Conservation (phyloP, 2,888 invertebrate genomes). For the Odiellus spinosus region DNA sequence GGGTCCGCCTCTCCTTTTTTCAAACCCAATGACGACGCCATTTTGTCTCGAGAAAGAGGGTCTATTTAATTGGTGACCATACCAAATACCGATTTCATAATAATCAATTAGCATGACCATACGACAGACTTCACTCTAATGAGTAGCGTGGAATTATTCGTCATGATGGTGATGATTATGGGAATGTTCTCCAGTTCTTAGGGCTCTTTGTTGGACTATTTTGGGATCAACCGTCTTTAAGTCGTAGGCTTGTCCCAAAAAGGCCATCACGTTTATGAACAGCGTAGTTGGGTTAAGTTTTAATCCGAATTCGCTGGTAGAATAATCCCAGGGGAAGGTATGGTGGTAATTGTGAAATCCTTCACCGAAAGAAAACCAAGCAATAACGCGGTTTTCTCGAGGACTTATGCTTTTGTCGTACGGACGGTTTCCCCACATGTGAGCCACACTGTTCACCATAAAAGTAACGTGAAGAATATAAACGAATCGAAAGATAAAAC, state of each 20-base stretch:
- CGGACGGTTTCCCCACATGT: conserved; percentile 34
- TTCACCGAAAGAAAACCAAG: conserved; percentile 26
- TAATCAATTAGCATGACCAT: no score
- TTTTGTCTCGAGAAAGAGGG: no score
- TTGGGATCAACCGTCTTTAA: conserved; percentile 5
- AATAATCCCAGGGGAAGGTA: conserved; percentile 20
- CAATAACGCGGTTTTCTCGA: conserved; percentile 28
- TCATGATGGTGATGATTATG: no score
- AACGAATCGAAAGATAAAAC: conserved; percentile 59
- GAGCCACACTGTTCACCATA: conserved; percentile 36
- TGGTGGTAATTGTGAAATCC: conserved; percentile 32
- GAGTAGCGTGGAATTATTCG: no score
- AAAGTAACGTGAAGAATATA: conserved; percentile 40
- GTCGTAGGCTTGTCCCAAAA: conserved; percentile 28
- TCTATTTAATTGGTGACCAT: no score
- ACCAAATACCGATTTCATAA: no score
- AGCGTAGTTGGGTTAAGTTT: conserved; percentile 27
- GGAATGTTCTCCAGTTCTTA: no score
- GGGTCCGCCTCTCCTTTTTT: no score
- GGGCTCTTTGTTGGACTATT: no score
- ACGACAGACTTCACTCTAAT: no score
- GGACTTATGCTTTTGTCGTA: conserved; percentile 31
- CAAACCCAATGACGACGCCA: no score
- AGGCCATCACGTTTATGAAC: conserved; percentile 30
- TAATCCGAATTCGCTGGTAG: conserved; percentile 30